Percentiles rank a stretch among this genome's conserved stretches.
phyloP scores from a whole-genome alignment of 2,797 vertebrate genomes.

The Tolypeutes matacus region DNA sequence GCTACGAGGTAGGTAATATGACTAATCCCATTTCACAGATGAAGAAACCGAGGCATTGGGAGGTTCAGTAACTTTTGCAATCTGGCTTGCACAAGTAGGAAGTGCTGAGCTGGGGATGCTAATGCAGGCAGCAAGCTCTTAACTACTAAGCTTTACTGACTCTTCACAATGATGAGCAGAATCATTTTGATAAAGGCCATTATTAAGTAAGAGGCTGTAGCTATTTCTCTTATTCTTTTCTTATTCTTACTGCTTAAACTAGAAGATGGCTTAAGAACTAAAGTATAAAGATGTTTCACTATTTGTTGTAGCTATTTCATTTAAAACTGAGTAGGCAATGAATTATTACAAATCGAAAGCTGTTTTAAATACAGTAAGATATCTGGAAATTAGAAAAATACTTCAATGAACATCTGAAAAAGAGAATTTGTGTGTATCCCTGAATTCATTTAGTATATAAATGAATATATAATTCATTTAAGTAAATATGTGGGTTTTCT shows the following conservation, averaged over 20 bases:
- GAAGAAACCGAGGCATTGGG: background rate
- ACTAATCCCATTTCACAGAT: background rate
- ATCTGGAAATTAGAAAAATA: background rate
- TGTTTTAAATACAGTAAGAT: too few relatives aligned
- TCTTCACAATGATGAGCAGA: background rate
- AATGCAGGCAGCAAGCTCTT: background rate
- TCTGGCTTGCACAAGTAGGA: background rate
- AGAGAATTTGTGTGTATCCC: background rate
- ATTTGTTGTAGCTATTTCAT: background rate
- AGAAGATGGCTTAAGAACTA: constrained; percentile 23
- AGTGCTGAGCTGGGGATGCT: background rate
- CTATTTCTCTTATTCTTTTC: background rate
- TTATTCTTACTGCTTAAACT: background rate
- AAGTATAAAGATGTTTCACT: background rate
- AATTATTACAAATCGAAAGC: constrained; percentile 13
- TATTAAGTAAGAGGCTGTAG: background rate
- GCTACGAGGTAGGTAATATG: background rate
- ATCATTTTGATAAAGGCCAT: background rate
- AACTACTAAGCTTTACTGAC: background rate
- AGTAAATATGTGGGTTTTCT: background rate
- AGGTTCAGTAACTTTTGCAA: background rate
- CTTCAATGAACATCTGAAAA: background rate
- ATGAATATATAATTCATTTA: too few relatives aligned
- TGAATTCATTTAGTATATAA: background rate
- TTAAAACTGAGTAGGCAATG: background rate